These are phyloP conservation scores for Craniophora ligustri DNA, from an alignment of 2,888 invertebrate species.

Conservation along the genomic window DNA sequence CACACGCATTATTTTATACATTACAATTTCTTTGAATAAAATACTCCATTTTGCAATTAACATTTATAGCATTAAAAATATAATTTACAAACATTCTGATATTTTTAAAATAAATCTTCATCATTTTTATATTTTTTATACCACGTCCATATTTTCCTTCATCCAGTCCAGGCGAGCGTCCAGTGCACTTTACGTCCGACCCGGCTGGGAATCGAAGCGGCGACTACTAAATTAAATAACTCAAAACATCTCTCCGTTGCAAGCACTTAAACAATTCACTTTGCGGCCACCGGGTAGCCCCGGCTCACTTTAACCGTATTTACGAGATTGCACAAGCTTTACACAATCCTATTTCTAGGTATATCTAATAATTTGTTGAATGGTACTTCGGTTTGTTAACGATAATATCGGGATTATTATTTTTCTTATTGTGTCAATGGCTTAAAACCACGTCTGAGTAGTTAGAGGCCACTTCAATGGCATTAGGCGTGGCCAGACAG, in stretches of 20 bases:
- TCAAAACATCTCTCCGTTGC: constrained; percentile 59
- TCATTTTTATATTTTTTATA: no score
- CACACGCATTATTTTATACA: no score
- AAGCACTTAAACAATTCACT: constrained; percentile 63
- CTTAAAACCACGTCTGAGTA: no score
- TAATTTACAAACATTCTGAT: neutral
- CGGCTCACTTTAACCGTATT: constrained; percentile 48
- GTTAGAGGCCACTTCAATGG: no score
- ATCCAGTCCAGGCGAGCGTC: constrained; percentile 14
- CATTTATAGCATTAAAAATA: no score
- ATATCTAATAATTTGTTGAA: constrained; percentile 15
- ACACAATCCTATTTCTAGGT: constrained; percentile 17
- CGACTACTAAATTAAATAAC: constrained; percentile 66
- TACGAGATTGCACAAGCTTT: constrained; percentile 34
- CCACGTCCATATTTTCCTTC: constrained; percentile 15
- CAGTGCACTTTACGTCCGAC: constrained; percentile 53
- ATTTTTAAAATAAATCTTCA: neutral
- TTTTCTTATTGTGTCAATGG: no score
- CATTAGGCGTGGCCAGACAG: no score
- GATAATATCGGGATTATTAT: no score
- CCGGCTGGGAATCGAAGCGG: constrained; percentile 59
- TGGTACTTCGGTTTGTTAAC: neutral
- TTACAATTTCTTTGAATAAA: no score
- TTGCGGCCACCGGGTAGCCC: constrained; percentile 47
- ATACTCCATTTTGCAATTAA: no score